Base-by-base conservation (phyloP, 2,888 invertebrate genomes). In the Rhopalosiphum nymphaeae region DNA sequence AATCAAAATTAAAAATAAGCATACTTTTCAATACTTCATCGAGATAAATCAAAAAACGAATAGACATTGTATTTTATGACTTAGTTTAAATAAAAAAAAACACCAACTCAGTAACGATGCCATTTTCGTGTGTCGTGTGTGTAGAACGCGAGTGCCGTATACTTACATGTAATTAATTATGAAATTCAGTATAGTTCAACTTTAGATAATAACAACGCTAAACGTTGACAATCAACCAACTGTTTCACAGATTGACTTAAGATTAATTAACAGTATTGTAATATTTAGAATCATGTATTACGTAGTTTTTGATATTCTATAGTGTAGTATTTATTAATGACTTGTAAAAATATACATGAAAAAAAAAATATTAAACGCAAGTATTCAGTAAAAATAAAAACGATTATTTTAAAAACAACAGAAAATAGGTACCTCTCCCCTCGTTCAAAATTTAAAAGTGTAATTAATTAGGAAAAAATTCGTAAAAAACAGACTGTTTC, bases 401-500 rank as follows among this genome's bases (percentile, higher is more conserved):
- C 9, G 91, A 84, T 56, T 56, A 84, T 57, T 46, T 85, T 57
- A 78, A 42, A 44, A 91, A 92, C n/a, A 87, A 61, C 61, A 3
- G 61, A 16, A 87, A 53, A 67, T 53, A 78, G 36, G 9, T 21
- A 36, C 36, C 36, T 36, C 78, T 78, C 36, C 21, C 2, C 21
- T 36, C 36, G 21, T 78, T 36, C 78, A 36, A 21, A 78, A 21
- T 78, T 36, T 36, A 88, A 67, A 88, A 53, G 42, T 26, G 46
- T 92, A 87, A 92, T 92, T 92, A 92, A 92, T 92, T 46, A 49
- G 9, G 13, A 61, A 87, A 85, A 92, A 85, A 85, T 61, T 86
- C 13, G 53, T 53, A 29, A 3, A 49, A 85, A 91, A 44, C 46
- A 78, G 44, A 91, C 3, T 61, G 11, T 86, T 86, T 57, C 11